phyloP scores from a whole-genome alignment of 1,140 invertebrate genomes.

The Hormaphis cornu region DNA sequence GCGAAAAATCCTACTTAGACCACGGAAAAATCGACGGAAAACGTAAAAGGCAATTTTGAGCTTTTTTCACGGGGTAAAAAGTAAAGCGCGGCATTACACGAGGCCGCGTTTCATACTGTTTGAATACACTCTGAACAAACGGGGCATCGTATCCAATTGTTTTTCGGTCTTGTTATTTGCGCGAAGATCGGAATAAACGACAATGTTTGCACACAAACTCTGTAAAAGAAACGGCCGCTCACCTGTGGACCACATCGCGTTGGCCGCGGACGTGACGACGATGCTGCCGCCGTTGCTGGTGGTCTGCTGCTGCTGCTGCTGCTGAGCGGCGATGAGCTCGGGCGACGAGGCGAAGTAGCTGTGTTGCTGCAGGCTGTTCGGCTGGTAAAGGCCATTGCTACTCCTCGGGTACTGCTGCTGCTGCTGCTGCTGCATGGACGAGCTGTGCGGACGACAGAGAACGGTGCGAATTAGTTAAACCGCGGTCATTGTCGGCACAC shows the following conservation, averaged over 20 bases:
- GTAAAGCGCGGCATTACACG: too few species aligned
- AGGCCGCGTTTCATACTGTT: too few species aligned
- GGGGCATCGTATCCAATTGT: too few species aligned
- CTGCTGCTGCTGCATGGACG: too few species aligned
- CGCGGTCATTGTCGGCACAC: too few species aligned
- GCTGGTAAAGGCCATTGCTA: background rate
- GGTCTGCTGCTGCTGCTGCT: background rate
- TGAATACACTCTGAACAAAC: too few species aligned
- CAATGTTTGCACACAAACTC: too few species aligned
- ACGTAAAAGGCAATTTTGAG: too few species aligned
- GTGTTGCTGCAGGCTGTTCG: background rate
- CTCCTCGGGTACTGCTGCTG: constrained; percentile 22
- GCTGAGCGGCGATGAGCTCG: background rate
- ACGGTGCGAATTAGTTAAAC: background rate
- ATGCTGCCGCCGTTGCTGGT: constrained; percentile 7
- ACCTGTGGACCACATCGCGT: constrained; percentile 26
- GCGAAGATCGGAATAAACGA: too few species aligned
- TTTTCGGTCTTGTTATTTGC: too few species aligned
- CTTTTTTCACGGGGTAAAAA: too few species aligned
- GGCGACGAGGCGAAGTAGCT: constrained; percentile 9
- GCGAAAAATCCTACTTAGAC: background rate
- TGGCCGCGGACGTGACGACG: constrained; percentile 13
- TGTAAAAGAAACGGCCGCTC: background rate
- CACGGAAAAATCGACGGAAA: too few species aligned
- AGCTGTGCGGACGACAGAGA: background rate